Evolutionary conservation across 2,797 vertebrate species (phyloP), one percentile per base, ranked within the genome.

Genomic region (Podargus strigoides): DNA sequence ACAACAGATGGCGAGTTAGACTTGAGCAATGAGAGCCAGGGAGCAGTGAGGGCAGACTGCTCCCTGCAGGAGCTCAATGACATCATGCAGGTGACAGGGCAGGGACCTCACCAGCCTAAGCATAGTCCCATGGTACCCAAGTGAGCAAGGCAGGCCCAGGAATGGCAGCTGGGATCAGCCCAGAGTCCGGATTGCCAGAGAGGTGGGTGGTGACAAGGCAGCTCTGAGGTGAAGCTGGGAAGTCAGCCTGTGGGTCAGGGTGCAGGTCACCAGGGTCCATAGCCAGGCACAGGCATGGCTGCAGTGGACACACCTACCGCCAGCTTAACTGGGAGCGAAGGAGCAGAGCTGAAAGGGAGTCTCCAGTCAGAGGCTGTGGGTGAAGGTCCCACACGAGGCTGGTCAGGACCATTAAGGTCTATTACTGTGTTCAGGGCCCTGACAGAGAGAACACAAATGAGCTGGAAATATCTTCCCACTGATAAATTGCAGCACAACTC

Each of bases 261-360:
- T 44, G 21, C 12, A 17, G n/a, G 24, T 26, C 46, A 36, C 22
- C 23, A 60, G 9, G 23, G 28, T n/a, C 36, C 52, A 11, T 0
- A 56, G 27, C 3, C 39, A 44, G 28, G 49, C 4, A 7, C n/a
- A 59, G 58, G 22, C 63, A 12, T 9, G 14, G 37, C n/a, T 37
- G 42, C 0, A 2, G 36, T 0, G 12, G 59, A 44, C 28, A 3
- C 4, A 66, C 10, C 46, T 32, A 18, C 10, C 32, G 9, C 26
- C 41, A 22, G 50, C 12, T 5, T 3, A 17, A 49, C 55, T 24
- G 26, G 24, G 49, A n/a, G 44, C 3, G 3, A 60, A 39, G 68
- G 42, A 0, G 1, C 24, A 3, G 28, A 66, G 84, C 63, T 30
- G 41, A 41, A 55, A 66, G 6, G 1, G 7, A 55, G 52, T 12